Base-by-base conservation (phyloP, 2,888 invertebrate genomes). In the Idaea straminata region DNA sequence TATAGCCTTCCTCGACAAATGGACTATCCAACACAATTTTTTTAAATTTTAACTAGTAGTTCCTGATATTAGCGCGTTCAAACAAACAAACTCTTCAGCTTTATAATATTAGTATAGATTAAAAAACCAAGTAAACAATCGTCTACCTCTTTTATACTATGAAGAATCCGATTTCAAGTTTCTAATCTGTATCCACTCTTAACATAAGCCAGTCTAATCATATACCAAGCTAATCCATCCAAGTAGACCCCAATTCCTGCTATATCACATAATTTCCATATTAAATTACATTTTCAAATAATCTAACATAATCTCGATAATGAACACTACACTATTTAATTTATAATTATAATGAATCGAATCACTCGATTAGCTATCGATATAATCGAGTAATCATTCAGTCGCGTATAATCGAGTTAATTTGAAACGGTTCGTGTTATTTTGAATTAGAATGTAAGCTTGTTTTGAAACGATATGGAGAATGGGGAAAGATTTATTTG, bases 401-500 rank as follows among this genome's bases (percentile, higher is more conserved):
- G 69, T 71, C 67, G 67, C 67, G 64, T 69, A 69, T 68, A 69
- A 68, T 77, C 67, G 64, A 77, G 77, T 75, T 83, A 82, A 83
- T 83, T 85, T 76, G 79, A 83, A 85, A 81, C 78, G 76, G 81
- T 80, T 80, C 76, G 59, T 10, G 47, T 47, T 47, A 61, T 66
- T 65, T 66, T 64, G 65, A 65, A 66, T 66, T 66, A 35, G 65
- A 63, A 64, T 59, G 68, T 66, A 25, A 25, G 25, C 25, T 25
- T 25, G 25, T 25, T 25, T 25, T 25, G 25, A 25, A 25, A 25
- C 25, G 25, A 25, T 25, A 25, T 25, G 25, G 25, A 25, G 25
- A 25, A 25, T 25, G 3, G 25, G 3, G 25, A 25, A 25, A 25
- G 25, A 25, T 25, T 25, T 25, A 25, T 25, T 3, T 25, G 3